These are phyloP conservation scores for Virgularia gustaviana DNA, from an alignment of 92 coral and sea anemone species.

Conservation along the genomic window DNA sequence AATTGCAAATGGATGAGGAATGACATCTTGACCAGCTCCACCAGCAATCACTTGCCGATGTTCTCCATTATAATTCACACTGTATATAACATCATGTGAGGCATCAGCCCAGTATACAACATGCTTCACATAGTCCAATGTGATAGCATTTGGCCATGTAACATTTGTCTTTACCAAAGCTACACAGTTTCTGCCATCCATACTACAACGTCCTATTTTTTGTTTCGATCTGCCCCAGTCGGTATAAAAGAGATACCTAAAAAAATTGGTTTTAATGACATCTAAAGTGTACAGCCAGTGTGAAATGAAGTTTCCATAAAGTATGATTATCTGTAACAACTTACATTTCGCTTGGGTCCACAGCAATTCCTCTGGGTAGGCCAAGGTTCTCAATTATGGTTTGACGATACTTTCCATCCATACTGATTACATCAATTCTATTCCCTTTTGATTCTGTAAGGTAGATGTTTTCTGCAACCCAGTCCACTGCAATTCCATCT, in stretches of 20 bases:
- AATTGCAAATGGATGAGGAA: slow-evolving; percentile 83
- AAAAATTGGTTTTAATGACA: not conserved
- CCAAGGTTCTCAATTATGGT: slow-evolving; percentile 60
- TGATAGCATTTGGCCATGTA: slow-evolving; percentile 77
- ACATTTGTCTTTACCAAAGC: slow-evolving; percentile 44
- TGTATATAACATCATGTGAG: slow-evolving; percentile 53
- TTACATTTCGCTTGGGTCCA: slow-evolving; percentile 60
- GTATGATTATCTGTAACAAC: not conserved
- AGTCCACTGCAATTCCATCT: slow-evolving; percentile 90
- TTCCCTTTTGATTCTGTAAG: slow-evolving; percentile 69
- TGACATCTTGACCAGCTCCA: slow-evolving; percentile 49
- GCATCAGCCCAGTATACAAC: slow-evolving; percentile 90
- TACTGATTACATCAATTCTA: slow-evolving; percentile 77
- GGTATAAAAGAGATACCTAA: slow-evolving; percentile 92
- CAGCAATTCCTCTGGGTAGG: slow-evolving; percentile 76
- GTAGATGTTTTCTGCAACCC: slow-evolving; percentile 87
- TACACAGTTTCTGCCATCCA: slow-evolving; percentile 76
- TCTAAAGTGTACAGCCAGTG: not conserved
- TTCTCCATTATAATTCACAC: slow-evolving; percentile 68
- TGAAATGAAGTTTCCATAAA: not conserved
- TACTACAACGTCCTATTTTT: slow-evolving; percentile 74
- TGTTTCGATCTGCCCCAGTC: slow-evolving; percentile 71
- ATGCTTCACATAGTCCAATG: slow-evolving; percentile 74
- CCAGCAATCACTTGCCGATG: slow-evolving; percentile 49
- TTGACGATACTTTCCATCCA: slow-evolving; percentile 60